phyloP scores from a whole-genome alignment of 2,797 vertebrate species.

The Sitta carolinensis region DNA sequence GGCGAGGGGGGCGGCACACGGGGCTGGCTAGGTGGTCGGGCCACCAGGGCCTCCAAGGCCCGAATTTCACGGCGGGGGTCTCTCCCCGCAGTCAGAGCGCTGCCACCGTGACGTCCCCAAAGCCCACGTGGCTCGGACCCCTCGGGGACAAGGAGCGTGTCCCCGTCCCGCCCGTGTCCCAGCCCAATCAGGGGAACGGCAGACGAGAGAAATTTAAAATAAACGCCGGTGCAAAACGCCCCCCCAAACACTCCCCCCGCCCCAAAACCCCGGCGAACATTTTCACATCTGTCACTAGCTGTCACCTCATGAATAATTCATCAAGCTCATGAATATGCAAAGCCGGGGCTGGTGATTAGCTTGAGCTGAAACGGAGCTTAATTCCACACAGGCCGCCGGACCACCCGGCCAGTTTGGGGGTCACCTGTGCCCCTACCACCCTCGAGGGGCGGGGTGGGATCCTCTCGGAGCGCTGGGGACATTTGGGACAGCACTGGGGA shows the following conservation, averaged over 20 bases:
- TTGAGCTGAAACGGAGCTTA: constrained; percentile 49
- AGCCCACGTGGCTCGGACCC: neutral
- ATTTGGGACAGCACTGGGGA: neutral
- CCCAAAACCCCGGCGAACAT: constrained; percentile 21
- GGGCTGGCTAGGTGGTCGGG: neutral
- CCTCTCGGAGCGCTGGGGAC: neutral
- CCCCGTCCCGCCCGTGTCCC: neutral
- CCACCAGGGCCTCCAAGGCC: neutral
- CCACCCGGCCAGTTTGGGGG: neutral
- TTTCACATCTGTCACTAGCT: constrained; percentile 72
- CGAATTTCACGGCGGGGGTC: rapidly evolving
- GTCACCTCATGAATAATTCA: constrained; percentile 76
- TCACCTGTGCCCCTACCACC: neutral
- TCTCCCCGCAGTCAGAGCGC: neutral
- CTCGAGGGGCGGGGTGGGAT: too few species aligned
- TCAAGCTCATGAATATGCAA: constrained; percentile 71
- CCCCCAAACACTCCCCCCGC: neutral
- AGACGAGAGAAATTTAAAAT: constrained; percentile 1
- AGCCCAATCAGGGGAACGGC: neutral
- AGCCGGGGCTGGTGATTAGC: constrained; percentile 53
- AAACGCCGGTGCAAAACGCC: neutral
- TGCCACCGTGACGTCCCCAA: neutral
- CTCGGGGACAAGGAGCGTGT: neutral
- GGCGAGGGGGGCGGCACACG: neutral
- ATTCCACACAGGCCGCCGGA: constrained; percentile 18